Conservation (phyloP, 2,113 vertebrate genomes). For the Synodontis membranacea region DNA sequence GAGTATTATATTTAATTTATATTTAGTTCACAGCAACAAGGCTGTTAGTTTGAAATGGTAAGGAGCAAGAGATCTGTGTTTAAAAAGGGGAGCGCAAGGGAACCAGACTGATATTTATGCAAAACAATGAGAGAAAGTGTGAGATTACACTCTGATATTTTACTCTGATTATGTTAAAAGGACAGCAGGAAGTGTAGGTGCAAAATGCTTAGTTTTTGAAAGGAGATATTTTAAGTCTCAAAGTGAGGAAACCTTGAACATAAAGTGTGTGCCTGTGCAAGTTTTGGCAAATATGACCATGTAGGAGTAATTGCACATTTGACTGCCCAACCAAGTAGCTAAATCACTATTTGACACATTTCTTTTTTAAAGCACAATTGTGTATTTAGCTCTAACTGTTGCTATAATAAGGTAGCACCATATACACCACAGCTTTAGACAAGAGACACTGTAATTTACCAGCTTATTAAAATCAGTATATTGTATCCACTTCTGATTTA, state of each 20-base stretch:
- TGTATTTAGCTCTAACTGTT: conserved; percentile 2
- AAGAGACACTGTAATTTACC: conserved; percentile 25
- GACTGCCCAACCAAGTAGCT: background rate
- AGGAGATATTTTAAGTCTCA: conserved; percentile 62
- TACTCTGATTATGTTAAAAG: conserved; percentile 11
- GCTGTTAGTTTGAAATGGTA: background rate
- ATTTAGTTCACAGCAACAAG: background rate
- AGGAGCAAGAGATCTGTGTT: conserved; percentile 9
- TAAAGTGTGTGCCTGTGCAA: background rate
- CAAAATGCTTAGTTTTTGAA: conserved; percentile 55
- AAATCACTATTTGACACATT: conserved; percentile 18
- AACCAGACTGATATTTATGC: conserved; percentile 4
- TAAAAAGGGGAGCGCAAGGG: background rate
- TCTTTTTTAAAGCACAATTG: background rate
- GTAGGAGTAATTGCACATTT: background rate
- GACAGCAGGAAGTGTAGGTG: conserved; percentile 10
- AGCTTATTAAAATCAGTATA: conserved; percentile 22
- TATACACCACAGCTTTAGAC: conserved; percentile 6
- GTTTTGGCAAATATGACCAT: conserved; percentile 3
- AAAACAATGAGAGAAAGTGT: conserved; percentile 16
- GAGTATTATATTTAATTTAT: background rate
- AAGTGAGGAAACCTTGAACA: conserved; percentile 50
- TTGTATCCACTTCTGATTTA: background rate
- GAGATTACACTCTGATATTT: background rate
- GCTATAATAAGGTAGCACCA: background rate